Percentiles rank a stretch among this genome's conserved stretches.
Conservation (phyloP, 2,888 invertebrate species). For the Mesoligia furuncula region DNA sequence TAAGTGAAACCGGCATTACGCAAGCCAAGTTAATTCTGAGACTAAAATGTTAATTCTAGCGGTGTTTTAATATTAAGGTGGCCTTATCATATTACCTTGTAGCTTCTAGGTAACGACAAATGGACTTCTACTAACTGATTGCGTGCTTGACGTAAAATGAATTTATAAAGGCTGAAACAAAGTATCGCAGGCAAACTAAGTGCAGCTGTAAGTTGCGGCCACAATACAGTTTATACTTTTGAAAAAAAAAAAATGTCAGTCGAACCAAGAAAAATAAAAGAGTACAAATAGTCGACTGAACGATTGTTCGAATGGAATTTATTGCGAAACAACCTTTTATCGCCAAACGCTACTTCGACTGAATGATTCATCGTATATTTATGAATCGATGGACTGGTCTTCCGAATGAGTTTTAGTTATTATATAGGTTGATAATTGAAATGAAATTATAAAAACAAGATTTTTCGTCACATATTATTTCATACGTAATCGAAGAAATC, state of each 20-base stretch:
- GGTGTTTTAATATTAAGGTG: slow-evolving; percentile 30
- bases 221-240: not conserved
- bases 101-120: slow-evolving; percentile 24
- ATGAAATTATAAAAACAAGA: too few relatives aligned
- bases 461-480: too few relatives aligned
- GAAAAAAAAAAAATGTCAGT: too few relatives aligned
- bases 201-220: not conserved
- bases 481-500: too few relatives aligned
- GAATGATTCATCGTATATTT: too few relatives aligned
- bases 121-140: slow-evolving; percentile 35
- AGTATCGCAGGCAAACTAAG: not conserved
- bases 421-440: too few relatives aligned
- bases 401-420: too few relatives aligned
- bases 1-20: not conserved
- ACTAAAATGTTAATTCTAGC: slow-evolving; percentile 16
- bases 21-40: slow-evolving; percentile 24
- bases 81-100: slow-evolving; percentile 18
- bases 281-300: too few relatives aligned
- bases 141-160: slow-evolving; percentile 10
- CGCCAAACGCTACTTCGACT: too few relatives aligned
- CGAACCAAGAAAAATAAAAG: not conserved
- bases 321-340: too few relatives aligned
- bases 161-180: slow-evolving; percentile 8
- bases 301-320: too few relatives aligned
- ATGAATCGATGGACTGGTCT: too few relatives aligned